Percentiles rank a stretch among this genome's conserved stretches.
phyloP scores from a whole-genome alignment of 2,888 invertebrate genomes.

The Temnothorax rugatulus region DNA sequence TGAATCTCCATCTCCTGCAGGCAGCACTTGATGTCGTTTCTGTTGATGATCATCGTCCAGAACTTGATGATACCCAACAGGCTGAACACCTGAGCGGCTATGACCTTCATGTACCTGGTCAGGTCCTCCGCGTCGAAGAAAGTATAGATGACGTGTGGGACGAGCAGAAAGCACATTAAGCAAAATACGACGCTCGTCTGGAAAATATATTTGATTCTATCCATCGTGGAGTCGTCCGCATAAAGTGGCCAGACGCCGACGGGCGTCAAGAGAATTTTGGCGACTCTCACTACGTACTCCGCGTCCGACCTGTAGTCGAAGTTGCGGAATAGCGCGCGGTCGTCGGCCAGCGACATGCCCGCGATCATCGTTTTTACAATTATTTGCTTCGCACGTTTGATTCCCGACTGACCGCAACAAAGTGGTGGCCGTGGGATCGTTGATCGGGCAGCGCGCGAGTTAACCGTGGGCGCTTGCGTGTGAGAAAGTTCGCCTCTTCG shows the following conservation, averaged over 20 bases:
- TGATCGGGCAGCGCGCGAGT: not conserved
- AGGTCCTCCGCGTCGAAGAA: conserved; percentile 80
- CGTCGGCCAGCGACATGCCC: not conserved
- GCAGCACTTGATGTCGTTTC: conserved; percentile 66
- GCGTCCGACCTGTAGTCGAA: conserved; percentile 31
- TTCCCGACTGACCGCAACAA: not conserved
- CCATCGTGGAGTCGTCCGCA: not conserved
- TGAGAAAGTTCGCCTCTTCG: conserved; percentile 10
- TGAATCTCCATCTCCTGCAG: conserved; percentile 70
- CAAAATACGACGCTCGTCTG: conserved; percentile 54
- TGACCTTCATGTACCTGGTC: conserved; percentile 45
- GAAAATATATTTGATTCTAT: not conserved
- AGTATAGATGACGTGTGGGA: conserved; percentile 78
- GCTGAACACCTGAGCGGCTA: conserved; percentile 63
- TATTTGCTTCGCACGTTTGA: conserved; percentile 15
- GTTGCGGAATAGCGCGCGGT: conserved; percentile 11
- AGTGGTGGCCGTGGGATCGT: not conserved
- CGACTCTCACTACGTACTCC: conserved; percentile 33
- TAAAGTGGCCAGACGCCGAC: conserved; percentile 49
- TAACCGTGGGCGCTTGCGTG: conserved; percentile 42
- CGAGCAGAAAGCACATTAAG: conserved; percentile 59
- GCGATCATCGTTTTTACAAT: not conserved
- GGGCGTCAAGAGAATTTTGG: conserved; percentile 22
- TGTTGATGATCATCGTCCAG: conserved; percentile 64
- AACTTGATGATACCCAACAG: conserved; percentile 74